Conservation (phyloP, 1,140 invertebrate genomes). For the Artemia franciscana region DNA sequence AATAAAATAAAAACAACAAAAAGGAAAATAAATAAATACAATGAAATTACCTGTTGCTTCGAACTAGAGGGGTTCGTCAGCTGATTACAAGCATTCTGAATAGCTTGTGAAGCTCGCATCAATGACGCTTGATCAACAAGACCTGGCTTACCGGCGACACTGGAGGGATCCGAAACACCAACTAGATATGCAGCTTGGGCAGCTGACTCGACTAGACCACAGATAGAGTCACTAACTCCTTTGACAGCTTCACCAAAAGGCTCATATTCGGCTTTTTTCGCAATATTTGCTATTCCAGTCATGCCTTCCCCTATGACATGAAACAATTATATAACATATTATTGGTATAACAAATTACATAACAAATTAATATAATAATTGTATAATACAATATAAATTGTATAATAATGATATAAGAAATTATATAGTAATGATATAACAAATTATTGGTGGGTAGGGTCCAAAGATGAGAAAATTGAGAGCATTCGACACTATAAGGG, state of each 20-base stretch:
- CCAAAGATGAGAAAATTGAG: too few relatives aligned
- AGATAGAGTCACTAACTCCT: constrained; percentile 61
- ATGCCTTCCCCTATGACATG: constrained; percentile 52
- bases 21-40: constrained; percentile 9
- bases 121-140: constrained; percentile 79
- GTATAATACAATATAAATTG: too few relatives aligned
- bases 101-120: constrained; percentile 60
- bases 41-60: constrained; percentile 39
- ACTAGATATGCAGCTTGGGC: constrained; percentile 83
- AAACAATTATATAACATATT: too few relatives aligned
- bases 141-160: constrained; percentile 67
- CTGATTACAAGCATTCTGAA: constrained; percentile 61
- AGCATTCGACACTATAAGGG: too few relatives aligned
- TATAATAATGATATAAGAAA: too few relatives aligned
- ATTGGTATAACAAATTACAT: too few relatives aligned
- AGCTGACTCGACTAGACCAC: constrained; percentile 74
- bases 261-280: constrained; percentile 64
- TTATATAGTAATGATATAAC: too few relatives aligned
- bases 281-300: constrained; percentile 78
- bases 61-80: constrained; percentile 46
- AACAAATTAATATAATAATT: too few relatives aligned
- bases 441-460: too few relatives aligned
- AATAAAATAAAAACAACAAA: neutral
- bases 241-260: constrained; percentile 65
- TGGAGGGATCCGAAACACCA: constrained; percentile 69